A percentile compares a stretch with the other conserved stretches of the same genome.
These are phyloP conservation scores for Galeopterus variegatus DNA, from an alignment of 2,113 vertebrate species.

Conservation along the genomic window DNA sequence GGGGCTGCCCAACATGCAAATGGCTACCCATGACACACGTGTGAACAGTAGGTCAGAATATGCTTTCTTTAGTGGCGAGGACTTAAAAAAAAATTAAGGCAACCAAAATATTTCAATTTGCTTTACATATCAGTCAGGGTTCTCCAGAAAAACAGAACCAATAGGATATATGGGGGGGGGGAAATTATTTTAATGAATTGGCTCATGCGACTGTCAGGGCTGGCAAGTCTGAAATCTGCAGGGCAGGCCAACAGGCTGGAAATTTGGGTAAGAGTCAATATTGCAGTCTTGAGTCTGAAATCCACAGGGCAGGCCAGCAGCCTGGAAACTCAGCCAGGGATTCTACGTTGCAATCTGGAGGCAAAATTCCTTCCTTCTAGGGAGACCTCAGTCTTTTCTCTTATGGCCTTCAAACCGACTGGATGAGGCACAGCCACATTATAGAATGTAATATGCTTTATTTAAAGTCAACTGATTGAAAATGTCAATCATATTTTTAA, in stretches of 20 bases:
- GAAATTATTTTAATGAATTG: slow-evolving; percentile 3
- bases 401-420: background rate
- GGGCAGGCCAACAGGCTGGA: background rate
- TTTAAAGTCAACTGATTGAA: background rate
- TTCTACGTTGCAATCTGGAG: background rate
- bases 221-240: slow-evolving; percentile 26
- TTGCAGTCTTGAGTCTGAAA: background rate
- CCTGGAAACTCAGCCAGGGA: background rate
- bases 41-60: background rate
- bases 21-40: background rate
- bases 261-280: no score
- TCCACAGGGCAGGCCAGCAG: background rate
- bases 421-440: background rate
- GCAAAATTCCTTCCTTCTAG: background rate
- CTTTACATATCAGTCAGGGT: background rate
- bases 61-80: background rate
- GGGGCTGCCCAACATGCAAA: no score
- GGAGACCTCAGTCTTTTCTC: background rate
- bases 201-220: background rate
- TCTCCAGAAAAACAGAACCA: slow-evolving; percentile 8
- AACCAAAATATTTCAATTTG: background rate
- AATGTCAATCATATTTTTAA: background rate
- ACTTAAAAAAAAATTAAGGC: background rate
- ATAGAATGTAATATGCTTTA: background rate
- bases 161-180: background rate